phyloP scores from a whole-genome alignment of 2,113 vertebrate genomes.

The Centropristis striata region DNA sequence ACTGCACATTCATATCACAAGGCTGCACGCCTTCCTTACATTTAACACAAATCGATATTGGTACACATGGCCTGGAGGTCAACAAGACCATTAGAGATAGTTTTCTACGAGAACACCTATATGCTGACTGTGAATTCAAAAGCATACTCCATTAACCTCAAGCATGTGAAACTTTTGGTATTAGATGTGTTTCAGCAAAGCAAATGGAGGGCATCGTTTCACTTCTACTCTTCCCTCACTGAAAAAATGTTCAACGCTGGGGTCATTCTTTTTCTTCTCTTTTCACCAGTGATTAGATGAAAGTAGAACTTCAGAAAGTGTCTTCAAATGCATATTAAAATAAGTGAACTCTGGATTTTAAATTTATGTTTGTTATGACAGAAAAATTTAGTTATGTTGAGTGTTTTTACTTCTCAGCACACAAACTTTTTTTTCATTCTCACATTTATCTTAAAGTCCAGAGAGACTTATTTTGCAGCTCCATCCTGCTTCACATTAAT shows the following conservation, averaged over 20 bases:
- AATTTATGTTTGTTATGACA: not conserved
- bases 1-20: not conserved
- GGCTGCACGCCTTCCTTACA: conserved; percentile 16
- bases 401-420: not conserved
- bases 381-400: not conserved
- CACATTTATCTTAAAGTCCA: conserved; percentile 15
- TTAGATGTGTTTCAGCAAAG: conserved; percentile 53
- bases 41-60: conserved; percentile 49
- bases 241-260: not conserved
- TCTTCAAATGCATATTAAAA: not conserved
- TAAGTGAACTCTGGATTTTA: not conserved
- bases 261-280: not conserved
- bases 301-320: not conserved
- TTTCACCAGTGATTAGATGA: not conserved
- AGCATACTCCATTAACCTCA: conserved; percentile 59
- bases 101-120: conserved; percentile 34
- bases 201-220: conserved; percentile 50
- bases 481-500: conserved; percentile 35
- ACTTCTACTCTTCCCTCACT: not conserved
- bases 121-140: conserved; percentile 57
- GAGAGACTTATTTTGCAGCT: conserved; percentile 27
- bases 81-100: conserved; percentile 53
- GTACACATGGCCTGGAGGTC: conserved; percentile 51
- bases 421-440: conserved; percentile 4
- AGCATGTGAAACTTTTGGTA: conserved; percentile 29